phyloP scores from a whole-genome alignment of 2,888 invertebrate genomes.

The Nasonovia ribisnigri region DNA sequence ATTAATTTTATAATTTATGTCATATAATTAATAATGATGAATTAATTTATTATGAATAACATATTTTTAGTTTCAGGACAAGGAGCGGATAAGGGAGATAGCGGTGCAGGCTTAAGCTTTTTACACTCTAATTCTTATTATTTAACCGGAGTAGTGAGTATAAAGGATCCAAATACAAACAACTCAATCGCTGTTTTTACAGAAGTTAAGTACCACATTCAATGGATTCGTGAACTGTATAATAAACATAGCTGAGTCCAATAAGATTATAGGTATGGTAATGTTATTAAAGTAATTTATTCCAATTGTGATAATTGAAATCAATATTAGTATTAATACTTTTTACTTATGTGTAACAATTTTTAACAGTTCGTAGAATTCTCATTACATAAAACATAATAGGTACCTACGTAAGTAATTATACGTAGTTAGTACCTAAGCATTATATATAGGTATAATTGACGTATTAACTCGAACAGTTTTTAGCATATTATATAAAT shows the following conservation, averaged over 20 bases:
- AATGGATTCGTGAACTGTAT: constrained; percentile 42
- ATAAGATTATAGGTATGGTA: too few species aligned
- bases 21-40: too few species aligned
- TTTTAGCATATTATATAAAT: too few species aligned
- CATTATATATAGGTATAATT: too few species aligned
- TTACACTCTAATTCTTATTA: constrained; percentile 61
- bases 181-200: constrained; percentile 51
- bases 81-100: constrained; percentile 66
- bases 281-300: not conserved
- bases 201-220: constrained; percentile 2
- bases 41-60: too few species aligned
- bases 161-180: not conserved
- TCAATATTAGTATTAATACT: not conserved
- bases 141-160: constrained; percentile 67
- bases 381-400: too few species aligned
- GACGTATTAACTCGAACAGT: too few species aligned
- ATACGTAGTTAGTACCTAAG: too few species aligned
- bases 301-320: not conserved
- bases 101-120: constrained; percentile 67
- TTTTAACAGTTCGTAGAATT: not conserved
- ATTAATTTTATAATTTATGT: too few species aligned
- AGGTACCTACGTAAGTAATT: too few species aligned
- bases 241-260: not conserved
- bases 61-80: constrained; percentile 67
- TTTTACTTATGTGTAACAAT: constrained; percentile 9